Evolutionary conservation across 2,888 invertebrate genomes (phyloP), one percentile per base, ranked within the genome.

Genomic region (Agriotes lineatus): DNA sequence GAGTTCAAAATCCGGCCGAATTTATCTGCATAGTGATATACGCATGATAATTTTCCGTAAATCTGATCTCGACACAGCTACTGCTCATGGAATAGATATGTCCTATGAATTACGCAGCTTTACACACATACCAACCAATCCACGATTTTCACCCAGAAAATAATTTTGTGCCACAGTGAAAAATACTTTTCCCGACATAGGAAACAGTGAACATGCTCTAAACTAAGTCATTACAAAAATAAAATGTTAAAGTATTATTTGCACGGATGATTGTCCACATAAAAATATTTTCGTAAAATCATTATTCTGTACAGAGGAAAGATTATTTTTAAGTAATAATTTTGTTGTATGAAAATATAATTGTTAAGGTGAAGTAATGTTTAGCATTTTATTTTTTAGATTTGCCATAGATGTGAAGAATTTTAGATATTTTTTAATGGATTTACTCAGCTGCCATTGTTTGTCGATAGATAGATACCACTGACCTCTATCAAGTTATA

Each of bases 11-110:
- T 93, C 96, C 30, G 96, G 96, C 54, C 94, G 96, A 76, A 88
- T 98, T 74, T 97, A 96, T 85, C 89, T 99, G 69, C 98, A 99
- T 87, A 96, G 97, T 61, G 98, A 99, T 85, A 95, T 99, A 74
- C 90, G 97, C 64, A 92, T 98, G 86, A 91, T 99, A 74, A 96
- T 99, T 81, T 96, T 96, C 73, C 90, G 96, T 69, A 97, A 97
- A 84, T 94, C 96, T 67, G 98, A 98, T 83, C 89, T 96, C 81
- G 97, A 98, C 86, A 96, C 97, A 56, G 96, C 96, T 30, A 93
- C 94, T 56, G 94, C 91, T 52, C 89, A 91, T 80, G 87, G 86
- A 62, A 87, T 86, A 48, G 92, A 91, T 72, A 88, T 90, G 72
- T 90, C 93, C 19, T 95, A 95, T 81, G 96, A 96, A 82, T 84